Base-by-base conservation (phyloP, 2,888 invertebrate genomes). In the Spilosoma lubricipeda region DNA sequence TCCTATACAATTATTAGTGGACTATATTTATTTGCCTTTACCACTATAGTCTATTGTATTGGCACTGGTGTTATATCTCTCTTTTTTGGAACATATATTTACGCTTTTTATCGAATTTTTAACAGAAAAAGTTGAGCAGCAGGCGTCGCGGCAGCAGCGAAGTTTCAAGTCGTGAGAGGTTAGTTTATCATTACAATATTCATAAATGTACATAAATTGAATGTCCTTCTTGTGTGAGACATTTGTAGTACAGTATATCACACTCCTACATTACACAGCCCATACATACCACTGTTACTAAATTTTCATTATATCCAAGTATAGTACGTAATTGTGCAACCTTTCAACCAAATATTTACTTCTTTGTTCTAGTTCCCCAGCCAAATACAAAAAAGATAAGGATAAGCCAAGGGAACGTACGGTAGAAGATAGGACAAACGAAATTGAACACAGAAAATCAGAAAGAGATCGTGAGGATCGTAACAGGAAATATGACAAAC, bases 21-120 rank as follows among this genome's bases (percentile, higher is more conserved):
- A 87, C 87, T 82, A 87, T 90, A 82, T 93, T 94, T 91, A 91
- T 92, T 94, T 94, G 94, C 92, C 92, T 92, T 94, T 92, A 93
- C 93, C 95, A 95, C 95, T 90, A 87, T 95, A 95, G 95, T 92
- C 88, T 94, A 91, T 93, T 94, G 93, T 94, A 94, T 94, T 95
- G 95, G 95, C 95, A 95, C 95, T 93, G 95, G 95, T 95, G 95
- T 95, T 94, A 87, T 86, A 82, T 86, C 80, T 78, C 77, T 56
- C 74, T 78, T 83, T 87, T 78, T 78, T 79, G 77, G 78, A 78
- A 76, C 81, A 39, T 71, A 85, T 89, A 79, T 91, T 91, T 82
- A 91, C 84, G 86, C 87, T 75, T 82, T 77, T 85, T 87, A 71
- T 92, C 90, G 82, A 86, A 88, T 88, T 91, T 93, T 91, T 83